Evolutionary conservation across 2,113 vertebrate genomes (phyloP), one percentile per base, ranked within the genome.

Genomic region (Anoplopoma fimbria): DNA sequence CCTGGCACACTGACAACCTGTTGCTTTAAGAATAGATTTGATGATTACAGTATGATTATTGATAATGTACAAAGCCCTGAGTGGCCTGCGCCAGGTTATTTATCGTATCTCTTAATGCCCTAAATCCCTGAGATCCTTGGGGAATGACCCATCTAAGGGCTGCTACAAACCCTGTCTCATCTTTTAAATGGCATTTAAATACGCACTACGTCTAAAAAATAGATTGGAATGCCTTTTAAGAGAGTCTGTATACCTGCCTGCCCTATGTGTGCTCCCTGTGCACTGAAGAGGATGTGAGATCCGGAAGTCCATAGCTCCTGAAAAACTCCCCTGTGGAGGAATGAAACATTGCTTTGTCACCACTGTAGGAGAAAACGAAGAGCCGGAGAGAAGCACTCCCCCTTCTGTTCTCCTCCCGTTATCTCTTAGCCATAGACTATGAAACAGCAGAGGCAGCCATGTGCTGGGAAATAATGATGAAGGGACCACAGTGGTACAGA

Each of bases 391-490:
- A 77, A 85, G 51, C 57, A 47, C 25, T 49, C 58, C 29, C 58
- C 29, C 38, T 27, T 73, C 69, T 67, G 45, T 79, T 80, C 57
- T 64, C 42, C 6, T 17, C 38, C 79, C 67, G 82, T 88, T 91
- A 83, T 91, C 77, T 88, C 62, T 19, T 58, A 64, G 80, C 77
- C 34, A 57, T 82, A 69, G 80, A 90, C 83, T 88, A 81, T 89
- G 85, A 81, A 90, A 86, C 62, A 29, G 83, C 82, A 77, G 74
- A 81, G 72, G 83, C 88, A 80, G 83, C 81, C 73, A 70, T 91
- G 87, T 88, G 87, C 84, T 89, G 29, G 72, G 81, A 86, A 84
- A 84, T 93, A 87, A 92, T 92, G 89, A 91, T 84, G 78, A 91
- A 80, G 86, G 79, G 77, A 83, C 81, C 58, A 29, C 73, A 75